Evolutionary conservation across 2,888 invertebrate species (phyloP), one percentile per base, ranked within the genome.

Genomic region (Hirtodrosophila cameraria): DNA sequence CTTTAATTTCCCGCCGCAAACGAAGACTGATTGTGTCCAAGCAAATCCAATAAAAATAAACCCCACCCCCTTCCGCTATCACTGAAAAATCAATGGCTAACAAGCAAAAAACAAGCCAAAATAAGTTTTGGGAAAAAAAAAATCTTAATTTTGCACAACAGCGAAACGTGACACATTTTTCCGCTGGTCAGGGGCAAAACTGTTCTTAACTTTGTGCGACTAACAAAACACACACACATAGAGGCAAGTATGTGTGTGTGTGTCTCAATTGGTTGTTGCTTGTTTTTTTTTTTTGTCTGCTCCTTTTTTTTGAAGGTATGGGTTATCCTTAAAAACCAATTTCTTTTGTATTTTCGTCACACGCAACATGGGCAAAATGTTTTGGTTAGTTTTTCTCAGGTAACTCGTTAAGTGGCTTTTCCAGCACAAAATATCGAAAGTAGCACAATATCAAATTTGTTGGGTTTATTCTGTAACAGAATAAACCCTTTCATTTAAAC

Each of bases 151-250:
- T 78, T 80, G 62, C 43, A 55, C 78, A 73, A 69, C 60, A 58
- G n/a, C n/a, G 68, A 62, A 63, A 81, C 84, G 84, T 81, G 84
- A 81, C 84, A 84, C 66, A 81, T 77, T 81, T 72, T 66, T n/a
- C n/a, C 46, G 68, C 41, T 66, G 72, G 68, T 41, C 62, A 65
- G 57, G 46, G 35, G 7, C 23, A 43, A 54, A 53, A 77, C 63
- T 65, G 68, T 63, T 63, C 38, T 39, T 23, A 74, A 79, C 75
- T 80, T 75, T 69, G 49, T 36, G 54, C 28, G n/a, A n/a, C 38
- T 16, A 45, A 35, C 33, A 38, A 23, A 6, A 50, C 35, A 11
- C 49, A 49, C 20, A n/a, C 23, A 38, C 11, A 59, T 23, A 52
- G 4, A 20, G n/a, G 31, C 41, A 25, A 16, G 28, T 60, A 8